Conservation (phyloP, 2,113 vertebrate genomes). For the Sphaerodactylus townsendi region DNA sequence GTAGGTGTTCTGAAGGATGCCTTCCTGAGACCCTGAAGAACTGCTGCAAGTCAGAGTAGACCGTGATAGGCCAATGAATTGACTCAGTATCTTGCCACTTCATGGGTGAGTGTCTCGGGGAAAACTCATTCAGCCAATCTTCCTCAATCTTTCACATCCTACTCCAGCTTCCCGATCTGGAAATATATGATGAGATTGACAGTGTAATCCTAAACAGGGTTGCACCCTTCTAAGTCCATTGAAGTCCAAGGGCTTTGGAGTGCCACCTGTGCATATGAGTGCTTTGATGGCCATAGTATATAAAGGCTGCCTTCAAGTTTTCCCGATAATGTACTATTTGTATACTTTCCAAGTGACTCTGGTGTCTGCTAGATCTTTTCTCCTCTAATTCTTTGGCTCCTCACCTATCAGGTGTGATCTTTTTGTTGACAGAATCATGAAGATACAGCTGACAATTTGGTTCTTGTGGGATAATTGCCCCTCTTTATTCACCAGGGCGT, state of each 20-base stretch:
- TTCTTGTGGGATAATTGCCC: background rate
- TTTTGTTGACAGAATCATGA: background rate
- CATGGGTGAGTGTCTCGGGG: too few relatives aligned
- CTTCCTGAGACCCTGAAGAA: too few relatives aligned
- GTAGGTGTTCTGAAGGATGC: too few relatives aligned
- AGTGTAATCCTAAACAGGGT: too few relatives aligned
- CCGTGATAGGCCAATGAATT: too few relatives aligned
- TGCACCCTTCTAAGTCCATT: too few relatives aligned
- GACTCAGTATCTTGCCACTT: too few relatives aligned
- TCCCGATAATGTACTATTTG: background rate
- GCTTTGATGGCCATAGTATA: background rate
- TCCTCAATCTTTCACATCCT: background rate
- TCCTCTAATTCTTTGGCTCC: background rate
- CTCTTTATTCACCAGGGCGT: conserved; percentile 77
- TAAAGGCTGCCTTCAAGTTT: background rate
- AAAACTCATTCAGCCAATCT: background rate
- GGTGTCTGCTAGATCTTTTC: too few relatives aligned
- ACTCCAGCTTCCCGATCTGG: background rate
- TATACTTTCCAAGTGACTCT: background rate
- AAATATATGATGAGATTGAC: background rate
- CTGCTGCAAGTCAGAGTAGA: too few relatives aligned
- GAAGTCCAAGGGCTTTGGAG: too few relatives aligned
- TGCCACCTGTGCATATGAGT: background rate
- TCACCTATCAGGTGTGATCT: background rate
- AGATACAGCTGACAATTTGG: background rate